phyloP scores from a whole-genome alignment of 2,113 vertebrate species.

The Phainopepla nitens region DNA sequence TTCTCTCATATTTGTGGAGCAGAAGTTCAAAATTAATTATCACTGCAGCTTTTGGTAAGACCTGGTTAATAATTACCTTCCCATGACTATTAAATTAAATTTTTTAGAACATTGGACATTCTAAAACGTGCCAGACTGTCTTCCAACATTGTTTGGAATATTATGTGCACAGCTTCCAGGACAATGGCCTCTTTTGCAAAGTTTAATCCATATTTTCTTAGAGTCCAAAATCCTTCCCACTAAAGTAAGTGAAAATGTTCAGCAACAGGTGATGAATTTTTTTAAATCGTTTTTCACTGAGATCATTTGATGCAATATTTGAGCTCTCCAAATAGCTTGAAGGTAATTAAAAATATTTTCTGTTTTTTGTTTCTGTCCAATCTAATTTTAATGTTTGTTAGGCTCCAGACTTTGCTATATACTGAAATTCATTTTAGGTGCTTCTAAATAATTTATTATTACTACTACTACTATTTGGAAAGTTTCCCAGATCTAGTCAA shows the following conservation, averaged over 20 bases:
- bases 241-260: background rate
- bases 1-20: background rate
- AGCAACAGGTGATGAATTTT: background rate
- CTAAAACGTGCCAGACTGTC: background rate
- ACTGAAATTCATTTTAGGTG: background rate
- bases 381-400: background rate
- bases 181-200: background rate
- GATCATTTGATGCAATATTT: background rate
- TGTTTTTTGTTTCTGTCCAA: background rate
- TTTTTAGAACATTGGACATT: background rate
- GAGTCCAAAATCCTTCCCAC: background rate
- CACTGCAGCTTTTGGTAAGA: background rate
- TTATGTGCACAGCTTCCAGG: background rate
- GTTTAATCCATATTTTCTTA: background rate
- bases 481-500: background rate
- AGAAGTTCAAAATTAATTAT: background rate
- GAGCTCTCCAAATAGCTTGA: background rate
- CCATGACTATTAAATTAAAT: background rate
- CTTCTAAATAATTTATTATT: background rate
- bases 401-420: background rate
- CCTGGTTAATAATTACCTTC: background rate
- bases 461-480: background rate
- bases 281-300: background rate
- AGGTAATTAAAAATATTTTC: background rate
- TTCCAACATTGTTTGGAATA: background rate